Evolutionary conservation across 1,140 invertebrate species (phyloP), one percentile per base, ranked within the genome.

Genomic region (Brachionus manjavacas): DNA sequence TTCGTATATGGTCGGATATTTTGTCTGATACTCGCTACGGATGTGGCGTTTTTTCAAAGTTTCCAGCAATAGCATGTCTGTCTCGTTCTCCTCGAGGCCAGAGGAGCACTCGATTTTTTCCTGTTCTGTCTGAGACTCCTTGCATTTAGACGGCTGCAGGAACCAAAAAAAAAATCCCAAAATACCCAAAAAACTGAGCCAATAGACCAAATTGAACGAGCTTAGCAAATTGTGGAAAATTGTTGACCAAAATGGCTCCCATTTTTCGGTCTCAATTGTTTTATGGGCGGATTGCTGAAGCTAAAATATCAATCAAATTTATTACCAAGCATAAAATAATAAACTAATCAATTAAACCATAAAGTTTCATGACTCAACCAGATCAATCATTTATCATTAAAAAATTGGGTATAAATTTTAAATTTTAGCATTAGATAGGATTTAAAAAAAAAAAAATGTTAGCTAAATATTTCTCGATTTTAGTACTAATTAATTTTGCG

Each of bases 131-230:
- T 64, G 6, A 4, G 23, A 12, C 8, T 64, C 52, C 25, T 64
- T 14, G n/a, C 23, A 55, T 43, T 60, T 68, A 3, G 72, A 49
- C 3, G 72, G 79, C 35, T 81, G 79, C 43, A 68, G 60, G 39
- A 81, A 46, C 79, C 79, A 81, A 14, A 81, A n/a, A 9, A 81
- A 81, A 39, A 81, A 35, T 39, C 79, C 79, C 49, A 81, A 64
- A 43, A 81, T 20, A 43, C 79, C 64, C 31, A 81, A 39, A 81
- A 81, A 64, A 64, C 79, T 81, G 6, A 81, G 14, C 23, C 55
- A 60, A 81, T 64, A 35, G n/a, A 81, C 39, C 39, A 81, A 25
- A 12, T 60, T 52, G 3, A 31, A 81, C 8, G 31, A 68, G 31
- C 28, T 14, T 9, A 81, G 35, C 3, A 64, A 64, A 16, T n/a